Base-by-base conservation (phyloP, 2,888 invertebrate genomes). In the Anthophora plumipes region DNA sequence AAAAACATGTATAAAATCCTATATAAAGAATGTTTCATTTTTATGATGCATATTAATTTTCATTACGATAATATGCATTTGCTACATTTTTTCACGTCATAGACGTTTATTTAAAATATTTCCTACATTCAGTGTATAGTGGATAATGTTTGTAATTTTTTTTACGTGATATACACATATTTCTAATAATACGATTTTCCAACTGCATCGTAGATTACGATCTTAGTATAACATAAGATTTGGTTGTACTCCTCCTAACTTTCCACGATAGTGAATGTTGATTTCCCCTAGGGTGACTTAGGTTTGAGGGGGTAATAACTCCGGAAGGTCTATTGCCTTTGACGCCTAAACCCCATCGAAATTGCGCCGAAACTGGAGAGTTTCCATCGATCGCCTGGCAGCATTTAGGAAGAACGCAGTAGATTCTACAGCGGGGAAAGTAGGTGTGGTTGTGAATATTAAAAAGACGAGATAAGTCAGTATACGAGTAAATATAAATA, bases 321-420 rank as follows among this genome's bases (percentile, higher is more conserved):
- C n/a, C 25, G 54, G 20, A 50, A 52, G 43, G 39, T 37, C 17
- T 52, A 20, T 48, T 20, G 39, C 48, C 37, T 46, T 31, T 52
- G 52, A 8, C 25, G 31, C 6, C 5, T n/a, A 12, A 67, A 66
- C 41, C 20, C 39, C n/a, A 50, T 48, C 4, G 54, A 54, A 75
- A 78, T 57, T 78, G 63, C 73, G 63, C n/a, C 63, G 73, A 22
- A 79, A 48, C 14, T n/a, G 11, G 43, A 59, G 55, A 9, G n/a
- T 46, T 48, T 9, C n/a, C 48, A 75, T 66, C 41, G 75, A 70
- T 57, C 68, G 59, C 4, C 1, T 43, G 12, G 48, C n/a, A 50
- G 5, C 14, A 1, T 11, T 37, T 20, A 25, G 0, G 39, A 20
- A 66, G 41, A 73, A 48, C 14, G 37, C 22, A 60, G 39, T 61